A percentile compares a stretch with the other conserved stretches of the same genome.
phyloP scores from a whole-genome alignment of 1,140 invertebrate species.

The Leptinotarsa texana region DNA sequence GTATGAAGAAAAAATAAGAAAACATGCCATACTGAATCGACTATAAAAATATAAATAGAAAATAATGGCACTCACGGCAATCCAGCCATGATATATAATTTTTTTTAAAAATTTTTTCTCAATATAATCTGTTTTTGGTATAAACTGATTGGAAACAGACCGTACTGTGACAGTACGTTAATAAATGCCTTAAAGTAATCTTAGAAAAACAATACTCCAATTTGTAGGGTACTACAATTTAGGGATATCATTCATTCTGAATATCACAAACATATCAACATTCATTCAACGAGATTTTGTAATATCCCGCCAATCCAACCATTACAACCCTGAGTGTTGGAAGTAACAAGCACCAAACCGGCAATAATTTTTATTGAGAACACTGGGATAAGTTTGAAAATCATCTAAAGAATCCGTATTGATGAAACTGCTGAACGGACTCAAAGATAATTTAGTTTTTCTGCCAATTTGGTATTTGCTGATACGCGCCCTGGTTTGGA shows the following conservation, averaged over 20 bases:
- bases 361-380: conserved; percentile 12
- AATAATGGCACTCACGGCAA: conserved; percentile 48
- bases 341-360: conserved; percentile 41
- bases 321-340: conserved; percentile 49
- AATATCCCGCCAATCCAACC: conserved; percentile 31
- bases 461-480: conserved; percentile 37
- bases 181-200: conserved; percentile 49
- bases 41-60: conserved; percentile 42
- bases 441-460: background rate
- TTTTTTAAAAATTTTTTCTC: conserved; percentile 30
- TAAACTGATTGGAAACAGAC: conserved; percentile 45
- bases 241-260: conserved; percentile 39
- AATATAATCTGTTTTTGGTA: conserved; percentile 41
- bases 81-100: conserved; percentile 34
- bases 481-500: conserved; percentile 38
- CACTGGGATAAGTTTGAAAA: conserved; percentile 23
- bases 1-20: conserved; percentile 15
- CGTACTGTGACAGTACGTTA: conserved; percentile 36
- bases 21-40: conserved; percentile 26
- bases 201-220: conserved; percentile 46
- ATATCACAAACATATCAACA: conserved; percentile 37
- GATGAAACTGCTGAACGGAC: background rate
- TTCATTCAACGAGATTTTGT: conserved; percentile 32
- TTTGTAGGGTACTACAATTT: conserved; percentile 41
- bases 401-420: background rate